A percentile compares a stretch with the other conserved stretches of the same genome.
These are phyloP conservation scores for Eueides isabella DNA, from an alignment of 1,140 invertebrate species.

Conservation along the genomic window DNA sequence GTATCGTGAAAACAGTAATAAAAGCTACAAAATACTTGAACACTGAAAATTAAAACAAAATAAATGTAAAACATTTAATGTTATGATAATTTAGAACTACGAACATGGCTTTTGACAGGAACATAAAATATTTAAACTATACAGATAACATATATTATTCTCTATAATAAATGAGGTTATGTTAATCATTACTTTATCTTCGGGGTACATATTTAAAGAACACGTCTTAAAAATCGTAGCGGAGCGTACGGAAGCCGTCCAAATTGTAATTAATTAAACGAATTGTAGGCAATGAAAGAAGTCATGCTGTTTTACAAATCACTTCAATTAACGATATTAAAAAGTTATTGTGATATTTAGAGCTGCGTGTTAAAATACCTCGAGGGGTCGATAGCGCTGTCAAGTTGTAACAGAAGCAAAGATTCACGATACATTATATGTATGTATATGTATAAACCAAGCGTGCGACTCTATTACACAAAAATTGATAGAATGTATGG, in stretches of 20 bases:
- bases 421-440: neutral
- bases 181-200: slow-evolving; percentile 22
- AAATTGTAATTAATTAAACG: slow-evolving; percentile 80
- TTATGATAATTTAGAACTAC: slow-evolving; percentile 8
- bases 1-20: neutral
- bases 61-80: slow-evolving; percentile 2
- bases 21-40: neutral
- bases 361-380: slow-evolving; percentile 56
- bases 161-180: slow-evolving; percentile 23
- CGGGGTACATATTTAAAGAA: slow-evolving; percentile 25
- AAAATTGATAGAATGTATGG: slow-evolving; percentile 4
- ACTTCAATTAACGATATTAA: slow-evolving; percentile 82
- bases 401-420: slow-evolving; percentile 31
- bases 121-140: slow-evolving; percentile 10
- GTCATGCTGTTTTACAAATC: slow-evolving; percentile 82
- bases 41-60: slow-evolving; percentile 6
- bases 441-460: slow-evolving; percentile 38
- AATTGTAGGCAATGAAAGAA: slow-evolving; percentile 81
- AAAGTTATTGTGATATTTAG: slow-evolving; percentile 75
- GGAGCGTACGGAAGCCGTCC: slow-evolving; percentile 72
- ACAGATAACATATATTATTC: slow-evolving; percentile 11
- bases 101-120: slow-evolving; percentile 9
- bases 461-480: slow-evolving; percentile 68
- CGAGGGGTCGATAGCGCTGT: slow-evolving; percentile 42
- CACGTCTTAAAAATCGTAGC: slow-evolving; percentile 63